These are phyloP conservation scores for Coenonympha glycerion DNA, from an alignment of 2,888 invertebrate species.

Conservation along the genomic window DNA sequence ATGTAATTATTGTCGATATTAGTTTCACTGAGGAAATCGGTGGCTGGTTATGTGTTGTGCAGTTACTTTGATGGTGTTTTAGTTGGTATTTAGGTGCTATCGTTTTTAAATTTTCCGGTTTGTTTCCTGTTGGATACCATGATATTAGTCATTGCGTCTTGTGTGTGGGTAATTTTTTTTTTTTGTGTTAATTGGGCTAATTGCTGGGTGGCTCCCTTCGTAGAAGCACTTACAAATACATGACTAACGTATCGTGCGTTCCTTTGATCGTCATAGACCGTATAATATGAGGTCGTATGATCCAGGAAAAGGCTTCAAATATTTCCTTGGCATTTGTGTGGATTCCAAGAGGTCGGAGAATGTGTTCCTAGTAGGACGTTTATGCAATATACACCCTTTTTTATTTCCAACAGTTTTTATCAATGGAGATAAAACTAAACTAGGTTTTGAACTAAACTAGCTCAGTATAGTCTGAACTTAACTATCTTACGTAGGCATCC, in stretches of 20 bases:
- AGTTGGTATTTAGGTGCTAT: slow-evolving; percentile 22
- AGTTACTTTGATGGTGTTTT: slow-evolving; percentile 36
- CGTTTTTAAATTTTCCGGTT: slow-evolving; percentile 28
- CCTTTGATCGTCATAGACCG: slow-evolving; percentile 2
- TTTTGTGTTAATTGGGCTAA: slow-evolving; percentile 56
- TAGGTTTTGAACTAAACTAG: too few relatives aligned
- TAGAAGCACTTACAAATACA: slow-evolving; percentile 33
- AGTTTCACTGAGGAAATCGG: slow-evolving; percentile 36
- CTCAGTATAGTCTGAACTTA: too few relatives aligned
- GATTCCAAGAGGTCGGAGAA: slow-evolving; percentile 5
- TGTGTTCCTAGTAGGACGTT: slow-evolving; percentile 16
- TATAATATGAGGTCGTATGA: slow-evolving; percentile 13
- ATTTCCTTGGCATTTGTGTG: slow-evolving; percentile 9
- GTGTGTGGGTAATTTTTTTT: slow-evolving; percentile 24
- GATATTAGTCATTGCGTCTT: slow-evolving; percentile 30
- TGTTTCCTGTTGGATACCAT: slow-evolving; percentile 26
- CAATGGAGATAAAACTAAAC: too few relatives aligned
- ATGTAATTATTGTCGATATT: slow-evolving; percentile 33
- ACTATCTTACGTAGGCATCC: too few relatives aligned
- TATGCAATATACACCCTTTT: slow-evolving; percentile 9
- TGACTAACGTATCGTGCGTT: slow-evolving; percentile 21
- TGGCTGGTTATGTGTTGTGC: slow-evolving; percentile 34
- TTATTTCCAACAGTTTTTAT: background rate
- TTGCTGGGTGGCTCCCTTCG: slow-evolving; percentile 57
- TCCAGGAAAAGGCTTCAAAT: slow-evolving; percentile 28